Evolutionary conservation across 2,888 invertebrate genomes (phyloP), one percentile per base, ranked within the genome.

Genomic region (Idaea biselata): DNA sequence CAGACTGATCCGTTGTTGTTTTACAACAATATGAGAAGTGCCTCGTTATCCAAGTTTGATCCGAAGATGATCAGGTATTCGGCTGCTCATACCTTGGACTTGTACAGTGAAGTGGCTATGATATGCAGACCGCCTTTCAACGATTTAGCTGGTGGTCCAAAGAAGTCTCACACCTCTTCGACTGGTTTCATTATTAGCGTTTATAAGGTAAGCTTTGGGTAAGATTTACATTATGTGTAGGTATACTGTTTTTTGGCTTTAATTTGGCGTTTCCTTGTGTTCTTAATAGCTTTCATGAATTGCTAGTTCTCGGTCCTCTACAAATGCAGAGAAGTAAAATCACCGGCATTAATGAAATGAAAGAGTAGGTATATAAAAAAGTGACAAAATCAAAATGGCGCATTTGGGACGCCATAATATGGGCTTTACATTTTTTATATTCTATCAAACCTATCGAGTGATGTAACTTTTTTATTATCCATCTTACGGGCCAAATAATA

Each of bases 101-200:
- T 97, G 73, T 97, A 97, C 82, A 96, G 96, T 78, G 97, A 97
- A 88, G 98, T 98, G 64, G 98, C 98, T 6, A 96, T 97, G 83
- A 97, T 98, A 73, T 97, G 97, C 72, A 90, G 97, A 71, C 98
- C 97, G 57, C 98, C 98, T 0, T 93, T 97, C 73, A 96, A 94
- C 76, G 97, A 96, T 78, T 93, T 96, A 59, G 95, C 95, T 63
- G 96, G 96, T 60, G 94, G 95, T 66, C 94, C 96, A 61, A 95
- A 96, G 83, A 96, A 96, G 81, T 95, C 96, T 6, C 96, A 96
- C 79, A 96, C 96, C 63, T 94, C 96, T 65, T 93, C 96, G 69
- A 97, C 98, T 31, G 98, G 97, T 59, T 98, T 97, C 84, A 97
- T 98, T 81, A 96, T 98, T 74, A 97, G 97, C 76, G 97, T 98